Conservation (phyloP, 2,888 invertebrate species). For the Proisotoma minuta region DNA sequence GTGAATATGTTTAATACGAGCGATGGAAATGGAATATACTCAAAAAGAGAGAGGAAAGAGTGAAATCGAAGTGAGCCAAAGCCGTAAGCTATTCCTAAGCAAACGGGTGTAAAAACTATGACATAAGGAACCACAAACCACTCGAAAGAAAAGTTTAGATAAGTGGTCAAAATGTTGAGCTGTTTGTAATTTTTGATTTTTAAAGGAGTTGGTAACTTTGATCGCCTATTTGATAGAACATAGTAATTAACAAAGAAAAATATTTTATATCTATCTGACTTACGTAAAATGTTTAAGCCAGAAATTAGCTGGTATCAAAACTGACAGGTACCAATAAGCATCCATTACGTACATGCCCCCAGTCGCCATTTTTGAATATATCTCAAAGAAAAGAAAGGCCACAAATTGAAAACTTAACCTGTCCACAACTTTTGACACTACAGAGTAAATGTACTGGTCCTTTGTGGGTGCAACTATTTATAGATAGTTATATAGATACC, state of each 20-base stretch:
- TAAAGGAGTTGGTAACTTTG: not conserved
- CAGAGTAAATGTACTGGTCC: not conserved
- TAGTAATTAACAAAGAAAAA: no score
- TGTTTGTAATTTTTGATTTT: not conserved
- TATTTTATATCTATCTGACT: no score
- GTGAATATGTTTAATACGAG: not conserved
- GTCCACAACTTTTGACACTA: not conserved
- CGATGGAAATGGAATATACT: not conserved
- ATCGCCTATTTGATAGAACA: not conserved
- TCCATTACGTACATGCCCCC: not conserved
- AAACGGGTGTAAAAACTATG: not conserved
- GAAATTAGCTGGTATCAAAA: not conserved
- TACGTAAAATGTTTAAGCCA: no score
- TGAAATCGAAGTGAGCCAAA: not conserved
- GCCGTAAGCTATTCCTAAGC: not conserved
- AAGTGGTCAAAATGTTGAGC: not conserved
- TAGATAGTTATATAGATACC: no score
- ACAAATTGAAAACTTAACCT: not conserved
- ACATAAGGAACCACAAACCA: not conserved
- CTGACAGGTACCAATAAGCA: not conserved
- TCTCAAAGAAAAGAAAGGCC: not conserved
- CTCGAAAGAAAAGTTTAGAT: not conserved
- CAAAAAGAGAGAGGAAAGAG: not conserved
- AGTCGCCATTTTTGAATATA: not conserved
- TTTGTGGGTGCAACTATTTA: no score